phyloP scores from a whole-genome alignment of 2,888 invertebrate species.

The Drosophila merina region DNA sequence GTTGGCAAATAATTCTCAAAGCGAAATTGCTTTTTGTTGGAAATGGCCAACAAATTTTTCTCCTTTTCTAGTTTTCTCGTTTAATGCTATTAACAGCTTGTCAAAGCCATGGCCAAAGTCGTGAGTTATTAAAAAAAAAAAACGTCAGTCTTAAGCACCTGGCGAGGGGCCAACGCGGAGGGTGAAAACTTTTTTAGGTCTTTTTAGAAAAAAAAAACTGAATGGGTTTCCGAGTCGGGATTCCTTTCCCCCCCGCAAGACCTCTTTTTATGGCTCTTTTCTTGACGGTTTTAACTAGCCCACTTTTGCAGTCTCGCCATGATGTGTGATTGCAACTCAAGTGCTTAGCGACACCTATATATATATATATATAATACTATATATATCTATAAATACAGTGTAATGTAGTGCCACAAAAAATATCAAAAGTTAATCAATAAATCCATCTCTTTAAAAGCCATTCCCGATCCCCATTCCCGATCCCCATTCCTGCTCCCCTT shows the following conservation, averaged over 20 bases:
- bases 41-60: slow-evolving; percentile 45
- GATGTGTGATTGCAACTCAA: slow-evolving; percentile 45
- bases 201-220: slow-evolving; percentile 2
- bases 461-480: too few relatives aligned
- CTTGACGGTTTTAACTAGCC: slow-evolving; percentile 40
- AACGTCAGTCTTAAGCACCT: slow-evolving; percentile 35
- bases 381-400: background rate
- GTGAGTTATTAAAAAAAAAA: slow-evolving; percentile 48
- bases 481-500: too few relatives aligned
- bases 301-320: slow-evolving; percentile 30
- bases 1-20: slow-evolving; percentile 39
- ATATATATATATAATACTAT: slow-evolving; percentile 1
- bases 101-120: slow-evolving; percentile 57
- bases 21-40: slow-evolving; percentile 43
- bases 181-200: slow-evolving; percentile 19
- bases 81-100: slow-evolving; percentile 66
- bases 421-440: too few relatives aligned
- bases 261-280: background rate
- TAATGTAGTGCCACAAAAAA: background rate
- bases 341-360: slow-evolving; percentile 23
- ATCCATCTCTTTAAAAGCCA: too few relatives aligned
- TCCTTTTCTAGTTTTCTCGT: slow-evolving; percentile 33
- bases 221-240: slow-evolving; percentile 1
- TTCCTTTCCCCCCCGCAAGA: too few relatives aligned
- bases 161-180: slow-evolving; percentile 2